phyloP scores from a whole-genome alignment of 2,888 invertebrate genomes.

The Protophormia terraenovae region DNA sequence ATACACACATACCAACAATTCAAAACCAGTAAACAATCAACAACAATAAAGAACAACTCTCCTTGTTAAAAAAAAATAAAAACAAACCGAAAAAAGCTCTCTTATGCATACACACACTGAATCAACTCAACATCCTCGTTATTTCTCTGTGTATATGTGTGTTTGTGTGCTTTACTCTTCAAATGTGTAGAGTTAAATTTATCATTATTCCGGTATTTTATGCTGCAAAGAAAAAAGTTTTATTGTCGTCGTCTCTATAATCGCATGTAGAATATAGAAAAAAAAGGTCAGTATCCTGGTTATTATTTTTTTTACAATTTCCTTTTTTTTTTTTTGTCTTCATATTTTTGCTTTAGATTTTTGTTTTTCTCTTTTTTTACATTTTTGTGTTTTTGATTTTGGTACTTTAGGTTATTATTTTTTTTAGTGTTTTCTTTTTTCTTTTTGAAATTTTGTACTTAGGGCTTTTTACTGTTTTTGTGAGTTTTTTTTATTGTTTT shows the following conservation, averaged over 20 bases:
- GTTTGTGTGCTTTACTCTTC: too few species aligned
- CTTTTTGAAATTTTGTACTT: too few species aligned
- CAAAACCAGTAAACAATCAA: neutral
- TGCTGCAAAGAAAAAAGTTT: slow-evolving; percentile 35
- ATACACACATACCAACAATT: neutral
- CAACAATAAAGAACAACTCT: slow-evolving; percentile 27
- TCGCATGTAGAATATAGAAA: slow-evolving; percentile 50
- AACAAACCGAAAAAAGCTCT: slow-evolving; percentile 27
- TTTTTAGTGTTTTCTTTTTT: too few species aligned
- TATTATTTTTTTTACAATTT: slow-evolving; percentile 57
- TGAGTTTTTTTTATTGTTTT: neutral
- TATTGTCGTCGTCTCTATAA: neutral
- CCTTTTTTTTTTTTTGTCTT: slow-evolving; percentile 28
- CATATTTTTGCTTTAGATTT: neutral
- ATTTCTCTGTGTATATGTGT: neutral
- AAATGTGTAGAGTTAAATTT: slow-evolving; percentile 25
- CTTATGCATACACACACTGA: neutral
- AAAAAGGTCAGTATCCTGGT: slow-evolving; percentile 70
- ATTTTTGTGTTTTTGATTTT: slow-evolving; percentile 1
- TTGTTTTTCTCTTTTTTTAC: slow-evolving; percentile 2
- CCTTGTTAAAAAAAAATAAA: slow-evolving; percentile 1
- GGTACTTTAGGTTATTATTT: slow-evolving; percentile 17
- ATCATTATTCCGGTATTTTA: slow-evolving; percentile 66
- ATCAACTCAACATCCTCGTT: too few species aligned
- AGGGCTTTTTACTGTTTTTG: too few species aligned